Conservation (phyloP, 2,888 invertebrate genomes). For the Dermolepida albohirtum region DNA sequence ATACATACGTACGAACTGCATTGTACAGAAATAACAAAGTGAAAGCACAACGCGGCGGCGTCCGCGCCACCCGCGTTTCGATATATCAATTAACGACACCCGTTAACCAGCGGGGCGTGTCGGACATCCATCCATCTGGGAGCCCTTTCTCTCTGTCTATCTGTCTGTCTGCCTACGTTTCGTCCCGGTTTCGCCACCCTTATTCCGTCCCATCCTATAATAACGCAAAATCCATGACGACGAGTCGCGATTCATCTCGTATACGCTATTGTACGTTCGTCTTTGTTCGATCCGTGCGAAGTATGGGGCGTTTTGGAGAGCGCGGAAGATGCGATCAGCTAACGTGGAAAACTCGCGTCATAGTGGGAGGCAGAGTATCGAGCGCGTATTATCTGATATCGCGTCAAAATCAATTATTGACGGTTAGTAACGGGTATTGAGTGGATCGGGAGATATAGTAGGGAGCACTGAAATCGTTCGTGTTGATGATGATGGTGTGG, state of each 20-base stretch:
- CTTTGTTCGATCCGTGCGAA: neutral
- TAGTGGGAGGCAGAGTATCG: slow-evolving; percentile 33
- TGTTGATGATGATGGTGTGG: neutral
- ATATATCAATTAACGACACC: slow-evolving; percentile 65
- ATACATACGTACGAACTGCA: too few relatives aligned
- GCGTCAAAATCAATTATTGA: slow-evolving; percentile 35
- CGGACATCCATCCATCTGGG: slow-evolving; percentile 49
- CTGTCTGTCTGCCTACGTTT: neutral
- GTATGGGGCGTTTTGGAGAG: neutral
- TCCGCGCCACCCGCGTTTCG: slow-evolving; percentile 52
- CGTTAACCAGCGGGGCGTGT: slow-evolving; percentile 61
- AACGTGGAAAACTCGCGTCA: neutral
- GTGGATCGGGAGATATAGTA: neutral
- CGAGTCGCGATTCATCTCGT: slow-evolving; percentile 42
- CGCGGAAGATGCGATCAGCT: neutral
- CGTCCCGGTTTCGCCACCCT: neutral
- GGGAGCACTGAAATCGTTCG: neutral
- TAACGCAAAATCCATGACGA: slow-evolving; percentile 12
- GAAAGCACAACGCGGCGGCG: too few relatives aligned
- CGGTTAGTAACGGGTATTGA: slow-evolving; percentile 1
- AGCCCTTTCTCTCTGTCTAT: slow-evolving; percentile 10
- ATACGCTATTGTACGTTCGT: neutral
- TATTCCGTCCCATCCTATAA: slow-evolving; percentile 8
- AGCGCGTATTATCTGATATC: slow-evolving; percentile 18
- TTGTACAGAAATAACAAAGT: too few relatives aligned